Base-by-base conservation (phyloP, 2,888 invertebrate species). In the Cyclophora punctaria region DNA sequence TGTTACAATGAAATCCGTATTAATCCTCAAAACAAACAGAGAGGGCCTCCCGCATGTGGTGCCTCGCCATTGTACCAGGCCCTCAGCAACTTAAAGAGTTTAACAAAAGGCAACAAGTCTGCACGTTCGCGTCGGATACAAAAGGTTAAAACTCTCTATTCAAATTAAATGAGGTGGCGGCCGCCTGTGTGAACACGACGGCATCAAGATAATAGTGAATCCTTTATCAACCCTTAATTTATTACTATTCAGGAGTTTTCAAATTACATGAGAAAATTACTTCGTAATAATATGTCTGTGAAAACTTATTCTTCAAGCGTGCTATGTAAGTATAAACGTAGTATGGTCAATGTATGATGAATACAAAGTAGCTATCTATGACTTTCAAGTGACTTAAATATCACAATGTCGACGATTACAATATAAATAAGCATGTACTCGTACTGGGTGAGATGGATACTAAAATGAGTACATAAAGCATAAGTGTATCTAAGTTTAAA, bases 141-240 rank as follows among this genome's bases (percentile, higher is more conserved):
- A 69, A 66, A 59, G 61, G 55, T 59, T 60, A 54, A 61, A 65
- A 63, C 62, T 59, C 57, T 55, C 65, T 63, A 71, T 74, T 72
- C 65, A 66, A 71, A 71, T 71, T 65, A 68, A 74, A 72, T 69
- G 62, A 69, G 59, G 67, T 67, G 63, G 61, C 55, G 60, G 53
- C 46, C 44, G 33, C 33, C 44, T 33, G 20, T 56, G 45, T 45
- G 53, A 49, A 56, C 54, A 49, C 53, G 46, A 48, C 3, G 46
- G 48, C 3, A 35, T 44, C 44, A 44, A 34, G 44, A 44, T 44
- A 44, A 44, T 33, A 44, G 33, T 44, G 20, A 44, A 44, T 40
- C 34, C 48, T 34, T 37, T 45, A 43, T 20, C n/a, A 42, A 41
- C 35, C 52, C 46, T 48, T 51, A 48, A 55, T 56, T 53, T 48